Evolutionary conservation across 2,113 vertebrate genomes (phyloP), one percentile per base, ranked within the genome.

Genomic region (Oryzias melastigma): DNA sequence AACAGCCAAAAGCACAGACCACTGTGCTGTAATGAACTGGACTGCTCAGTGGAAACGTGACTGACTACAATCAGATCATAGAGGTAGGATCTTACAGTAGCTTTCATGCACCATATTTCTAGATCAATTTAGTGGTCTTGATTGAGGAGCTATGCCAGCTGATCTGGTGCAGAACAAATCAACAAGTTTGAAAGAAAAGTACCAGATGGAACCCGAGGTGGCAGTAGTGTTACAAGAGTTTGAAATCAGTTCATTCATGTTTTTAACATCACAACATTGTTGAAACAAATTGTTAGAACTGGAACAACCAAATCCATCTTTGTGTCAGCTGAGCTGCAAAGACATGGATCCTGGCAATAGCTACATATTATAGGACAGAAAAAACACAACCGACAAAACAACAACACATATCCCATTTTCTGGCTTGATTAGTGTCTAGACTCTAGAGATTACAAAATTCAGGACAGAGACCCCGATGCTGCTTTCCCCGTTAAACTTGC

Each of bases 331-430:
- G 71, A 71, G 61, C 52, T 52, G 42, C 51, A 56, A 22, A 52
- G 59, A 17, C 65, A 49, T 76, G 45, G 68, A 62, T 72, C 69
- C 55, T 29, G 69, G 71, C 29, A 70, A 75, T 58, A 73, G 78
- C 52, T 68, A 58, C 54, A 68, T 59, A 83, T 75, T 58, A 62
- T 53, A 35, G 35, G 73, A 44, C 46, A 52, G 59, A 45, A 65
- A 68, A 73, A 78, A 75, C 73, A 82, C 76, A 58, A 79, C 56
- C 72, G 78, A 86, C 62, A 73, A 74, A 60, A 73, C 66, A 87
- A 76, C 65, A 68, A 83, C 75, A 79, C 77, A 80, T 65, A 63
- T 74, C 35, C 72, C 55, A 49, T 78, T 78, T 29, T 54, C 62
- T 66, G 55, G 41, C 68, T 69, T 69, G 71, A 86, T 85, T 69